Base-by-base conservation (phyloP, 2,797 vertebrate species). In the Scleropages formosus region DNA sequence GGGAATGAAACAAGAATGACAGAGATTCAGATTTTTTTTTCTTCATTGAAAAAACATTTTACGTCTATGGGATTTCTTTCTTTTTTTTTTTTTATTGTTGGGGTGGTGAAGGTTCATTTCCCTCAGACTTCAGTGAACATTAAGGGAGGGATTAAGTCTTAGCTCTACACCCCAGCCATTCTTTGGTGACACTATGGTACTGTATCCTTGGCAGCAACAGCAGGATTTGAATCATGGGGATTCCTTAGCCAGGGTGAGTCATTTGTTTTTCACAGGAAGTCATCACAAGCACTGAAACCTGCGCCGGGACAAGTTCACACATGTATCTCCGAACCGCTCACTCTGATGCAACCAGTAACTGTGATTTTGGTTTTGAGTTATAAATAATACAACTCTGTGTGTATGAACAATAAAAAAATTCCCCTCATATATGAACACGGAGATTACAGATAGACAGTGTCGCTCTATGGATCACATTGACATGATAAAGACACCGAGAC, bases 241-340 rank as follows among this genome's bases (percentile, higher is more conserved):
- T 74, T 75, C 82, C 73, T 80, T 68, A 78, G 63, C 70, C 10
- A 20, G 53, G 65, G 70, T 84, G 84, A 84, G 79, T 88, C 85
- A 88, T 82, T 77, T 87, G 80, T 87, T 87, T 85, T 84, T 85
- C 84, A 83, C 75, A 58, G 83, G 84, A 86, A 84, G 82, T 88
- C 85, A 82, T 79, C 76, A 80, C 75, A 76, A 85, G 82, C 80
- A 77, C 51, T 8, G 72, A 80, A 77, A 78, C 81, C 80, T 77
- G 77, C 80, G 72, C 81, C 80, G 68, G 79, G 77, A 85, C 88
- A 53, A 87, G 88, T 87, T 75, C 69, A 22, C 77, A 84, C 89
- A 82, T 58, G 87, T 79, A 77, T 75, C 80, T 78, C 60, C 53
- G 47, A 74, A 84, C 81, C 83, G 75, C 73, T 51, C 76, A 78